Percentiles rank a stretch among this genome's conserved stretches.
These are phyloP conservation scores for Dione juno DNA, from an alignment of 2,888 invertebrate species.

Conservation along the genomic window DNA sequence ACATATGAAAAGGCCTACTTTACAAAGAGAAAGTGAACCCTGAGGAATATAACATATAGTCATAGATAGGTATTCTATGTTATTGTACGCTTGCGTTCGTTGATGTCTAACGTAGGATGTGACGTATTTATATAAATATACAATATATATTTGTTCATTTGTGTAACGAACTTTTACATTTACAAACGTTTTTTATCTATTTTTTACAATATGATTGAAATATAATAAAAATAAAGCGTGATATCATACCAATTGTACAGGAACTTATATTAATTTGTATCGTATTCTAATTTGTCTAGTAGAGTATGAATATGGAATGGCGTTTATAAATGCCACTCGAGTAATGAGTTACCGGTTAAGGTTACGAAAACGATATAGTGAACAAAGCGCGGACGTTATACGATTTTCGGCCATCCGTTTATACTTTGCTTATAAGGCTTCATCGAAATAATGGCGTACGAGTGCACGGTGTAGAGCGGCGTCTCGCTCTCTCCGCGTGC, in stretches of 20 bases:
- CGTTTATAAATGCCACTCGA: conserved; percentile 52
- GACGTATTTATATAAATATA: conserved; percentile 30
- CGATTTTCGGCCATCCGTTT: conserved; percentile 78
- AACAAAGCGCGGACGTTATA: conserved; percentile 75
- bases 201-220: neutral
- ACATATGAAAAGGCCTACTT: conserved; percentile 47
- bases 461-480: conserved; percentile 60
- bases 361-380: conserved; percentile 57
- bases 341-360: conserved; percentile 58
- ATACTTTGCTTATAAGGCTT: conserved; percentile 77
- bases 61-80: conserved; percentile 14
- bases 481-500: conserved; percentile 56
- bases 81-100: conserved; percentile 43
- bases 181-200: neutral
- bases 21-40: conserved; percentile 52
- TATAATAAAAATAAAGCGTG: neutral
- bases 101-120: conserved; percentile 49
- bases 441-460: conserved; percentile 71
- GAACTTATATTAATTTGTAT: neutral
- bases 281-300: conserved; percentile 31
- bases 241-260: neutral
- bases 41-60: conserved; percentile 43
- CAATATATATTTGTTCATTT: neutral
- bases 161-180: neutral
- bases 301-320: conserved; percentile 29